phyloP scores from a whole-genome alignment of 2,113 vertebrate genomes.

The Daboia siamensis region DNA sequence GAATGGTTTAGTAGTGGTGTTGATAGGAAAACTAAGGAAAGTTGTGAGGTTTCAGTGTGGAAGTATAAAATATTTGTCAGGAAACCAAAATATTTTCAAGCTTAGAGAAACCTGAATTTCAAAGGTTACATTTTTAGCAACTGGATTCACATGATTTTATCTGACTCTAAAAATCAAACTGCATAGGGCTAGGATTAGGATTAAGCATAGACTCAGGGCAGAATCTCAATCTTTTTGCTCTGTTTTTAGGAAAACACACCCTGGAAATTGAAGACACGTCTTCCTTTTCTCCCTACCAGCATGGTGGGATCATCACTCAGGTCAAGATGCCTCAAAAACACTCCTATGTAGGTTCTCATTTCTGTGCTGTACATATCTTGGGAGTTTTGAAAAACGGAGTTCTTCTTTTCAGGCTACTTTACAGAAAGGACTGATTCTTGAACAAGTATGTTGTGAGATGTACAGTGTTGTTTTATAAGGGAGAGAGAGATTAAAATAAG shows the following conservation, averaged over 20 bases:
- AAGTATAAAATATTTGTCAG: background rate
- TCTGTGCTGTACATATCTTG: fast-evolving
- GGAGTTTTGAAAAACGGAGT: background rate
- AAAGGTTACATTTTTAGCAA: background rate
- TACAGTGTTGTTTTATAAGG: background rate
- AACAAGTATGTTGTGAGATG: background rate
- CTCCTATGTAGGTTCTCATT: slow-evolving; percentile 72
- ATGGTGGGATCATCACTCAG: slow-evolving; percentile 72
- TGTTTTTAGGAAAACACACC: slow-evolving; percentile 58
- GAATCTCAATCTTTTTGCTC: background rate
- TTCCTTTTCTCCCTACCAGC: slow-evolving; percentile 71
- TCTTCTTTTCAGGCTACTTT: background rate
- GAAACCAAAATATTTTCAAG: background rate
- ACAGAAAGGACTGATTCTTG: background rate
- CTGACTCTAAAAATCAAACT: background rate
- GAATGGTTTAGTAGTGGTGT: too few species aligned
- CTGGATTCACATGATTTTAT: background rate
- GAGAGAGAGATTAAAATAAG: background rate
- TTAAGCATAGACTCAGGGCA: background rate
- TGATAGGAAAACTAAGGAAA: background rate
- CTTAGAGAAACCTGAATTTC: background rate
- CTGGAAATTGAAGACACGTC: slow-evolving; percentile 83
- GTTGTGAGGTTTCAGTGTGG: background rate
- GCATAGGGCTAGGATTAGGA: background rate
- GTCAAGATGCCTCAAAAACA: slow-evolving; percentile 63